Conservation (phyloP, 37 sponge, comb jelly and placozoan species). For the Dysidea cf. avara region DNA sequence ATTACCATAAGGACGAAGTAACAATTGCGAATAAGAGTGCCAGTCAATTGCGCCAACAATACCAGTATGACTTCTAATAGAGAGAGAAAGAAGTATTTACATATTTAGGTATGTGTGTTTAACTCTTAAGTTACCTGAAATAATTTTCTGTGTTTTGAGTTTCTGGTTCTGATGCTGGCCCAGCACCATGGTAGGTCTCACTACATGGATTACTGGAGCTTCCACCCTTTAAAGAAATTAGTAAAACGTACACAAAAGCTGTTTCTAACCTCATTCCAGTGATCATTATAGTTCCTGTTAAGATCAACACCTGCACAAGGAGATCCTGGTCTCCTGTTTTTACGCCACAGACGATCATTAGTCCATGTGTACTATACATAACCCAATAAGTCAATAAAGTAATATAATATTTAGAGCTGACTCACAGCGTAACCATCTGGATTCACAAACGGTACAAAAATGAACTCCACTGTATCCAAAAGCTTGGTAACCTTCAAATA, state of each 20-base stretch:
- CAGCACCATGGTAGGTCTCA: conserved; percentile 43
- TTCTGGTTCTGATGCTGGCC: conserved; percentile 50
- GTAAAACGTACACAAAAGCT: too few species aligned
- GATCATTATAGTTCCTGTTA: conserved; percentile 54
- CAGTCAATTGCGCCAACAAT: conserved; percentile 72
- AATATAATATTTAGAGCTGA: background rate
- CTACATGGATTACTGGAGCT: conserved; percentile 20
- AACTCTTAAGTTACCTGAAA: conserved; percentile 24
- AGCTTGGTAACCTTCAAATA: conserved; percentile 24
- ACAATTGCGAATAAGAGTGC: conserved; percentile 71
- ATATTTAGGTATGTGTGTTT: background rate
- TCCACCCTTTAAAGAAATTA: conserved; percentile 1
- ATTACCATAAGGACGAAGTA: conserved; percentile 55
- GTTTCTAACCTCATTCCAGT: too few species aligned
- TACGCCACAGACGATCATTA: conserved; percentile 60
- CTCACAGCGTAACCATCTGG: conserved; percentile 83
- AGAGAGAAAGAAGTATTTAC: conserved; percentile 1
- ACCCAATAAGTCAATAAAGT: background rate
- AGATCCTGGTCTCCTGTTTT: conserved; percentile 28
- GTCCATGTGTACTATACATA: conserved; percentile 32
- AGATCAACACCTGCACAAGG: conserved; percentile 62
- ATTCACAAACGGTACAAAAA: conserved; percentile 76
- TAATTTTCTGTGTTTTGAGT: conserved; percentile 44
- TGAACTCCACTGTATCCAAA: conserved; percentile 46
- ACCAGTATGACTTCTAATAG: conserved; percentile 20